Conservation (phyloP, 2,888 invertebrate genomes). For the Microplitis deprimator region DNA sequence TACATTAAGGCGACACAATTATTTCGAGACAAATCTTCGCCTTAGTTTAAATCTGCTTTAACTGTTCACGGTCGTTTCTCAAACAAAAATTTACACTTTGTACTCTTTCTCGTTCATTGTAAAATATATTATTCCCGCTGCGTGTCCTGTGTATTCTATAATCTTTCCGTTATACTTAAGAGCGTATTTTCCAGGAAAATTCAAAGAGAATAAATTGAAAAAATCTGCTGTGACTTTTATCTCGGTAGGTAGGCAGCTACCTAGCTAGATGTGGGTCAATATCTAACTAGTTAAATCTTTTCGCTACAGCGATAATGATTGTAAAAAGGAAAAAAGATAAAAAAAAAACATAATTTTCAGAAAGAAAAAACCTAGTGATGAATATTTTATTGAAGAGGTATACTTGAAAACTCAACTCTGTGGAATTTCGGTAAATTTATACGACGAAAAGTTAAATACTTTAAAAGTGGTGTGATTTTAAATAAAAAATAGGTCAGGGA, state of each 20-base stretch:
- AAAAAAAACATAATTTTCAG: background rate
- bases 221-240: too few species aligned
- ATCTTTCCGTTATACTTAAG: too few species aligned
- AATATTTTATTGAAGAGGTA: background rate
- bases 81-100: too few species aligned
- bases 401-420: background rate
- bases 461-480: constrained; percentile 8
- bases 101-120: too few species aligned
- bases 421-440: background rate
- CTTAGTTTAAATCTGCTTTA: background rate
- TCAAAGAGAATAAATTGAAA: too few species aligned
- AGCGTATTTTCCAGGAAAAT: too few species aligned
- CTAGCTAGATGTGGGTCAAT: background rate
- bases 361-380: background rate
- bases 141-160: too few species aligned
- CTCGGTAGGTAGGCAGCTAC: background rate
- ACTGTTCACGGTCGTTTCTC: background rate
- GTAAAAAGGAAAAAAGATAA: background rate
- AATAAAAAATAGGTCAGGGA: constrained; percentile 20
- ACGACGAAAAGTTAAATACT: background rate
- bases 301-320: background rate
- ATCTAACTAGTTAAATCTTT: background rate
- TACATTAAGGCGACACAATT: background rate
- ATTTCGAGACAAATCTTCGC: background rate
- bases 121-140: too few species aligned